A percentile compares a stretch with the other conserved stretches of the same genome.
These are phyloP conservation scores for Thereva nobilitata DNA, from an alignment of 2,888 invertebrate genomes.

Conservation along the genomic window DNA sequence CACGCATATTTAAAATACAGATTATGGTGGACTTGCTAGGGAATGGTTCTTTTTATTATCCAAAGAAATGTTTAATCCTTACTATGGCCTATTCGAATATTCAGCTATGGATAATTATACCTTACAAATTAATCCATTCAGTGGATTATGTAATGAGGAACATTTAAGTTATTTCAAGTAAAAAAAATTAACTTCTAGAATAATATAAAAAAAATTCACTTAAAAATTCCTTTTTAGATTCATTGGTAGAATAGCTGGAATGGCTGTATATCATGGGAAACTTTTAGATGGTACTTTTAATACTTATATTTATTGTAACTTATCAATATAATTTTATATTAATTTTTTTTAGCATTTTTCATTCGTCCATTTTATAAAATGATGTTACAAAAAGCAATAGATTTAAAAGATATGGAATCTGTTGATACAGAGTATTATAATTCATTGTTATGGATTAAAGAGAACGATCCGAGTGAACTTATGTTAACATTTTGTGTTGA, in stretches of 20 bases:
- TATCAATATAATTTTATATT: conserved; percentile 21
- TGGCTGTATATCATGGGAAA: conserved; percentile 99
- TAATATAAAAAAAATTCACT: neutral
- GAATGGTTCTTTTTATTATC: conserved; percentile 99
- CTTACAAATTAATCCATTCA: conserved; percentile 97
- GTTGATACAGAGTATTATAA: conserved; percentile 99
- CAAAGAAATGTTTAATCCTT: conserved; percentile 99
- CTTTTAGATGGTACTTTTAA: conserved; percentile 79
- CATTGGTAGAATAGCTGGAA: conserved; percentile 96
- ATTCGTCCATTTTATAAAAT: conserved; percentile 99
- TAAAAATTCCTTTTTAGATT: conserved; percentile 61
- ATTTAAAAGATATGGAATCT: conserved; percentile 97
- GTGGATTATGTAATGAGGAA: conserved; percentile 96
- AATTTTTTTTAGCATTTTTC: conserved; percentile 80
- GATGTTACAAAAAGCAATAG: conserved; percentile 95
- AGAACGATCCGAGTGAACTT: conserved; percentile 94
- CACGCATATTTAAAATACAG: conserved; percentile 58
- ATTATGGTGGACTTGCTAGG: conserved; percentile 94
- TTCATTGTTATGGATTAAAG: conserved; percentile 79
- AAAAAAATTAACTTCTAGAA: conserved; percentile 23
- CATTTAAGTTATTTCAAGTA: conserved; percentile 94
- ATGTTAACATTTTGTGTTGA: conserved; percentile 95
- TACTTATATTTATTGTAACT: conserved; percentile 14
- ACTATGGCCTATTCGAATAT: conserved; percentile 99
- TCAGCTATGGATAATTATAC: conserved; percentile 99